A percentile compares a stretch with the other conserved stretches of the same genome.
phyloP scores from a whole-genome alignment of 2,113 vertebrate species.

The Macheiramphus alcinus region DNA sequence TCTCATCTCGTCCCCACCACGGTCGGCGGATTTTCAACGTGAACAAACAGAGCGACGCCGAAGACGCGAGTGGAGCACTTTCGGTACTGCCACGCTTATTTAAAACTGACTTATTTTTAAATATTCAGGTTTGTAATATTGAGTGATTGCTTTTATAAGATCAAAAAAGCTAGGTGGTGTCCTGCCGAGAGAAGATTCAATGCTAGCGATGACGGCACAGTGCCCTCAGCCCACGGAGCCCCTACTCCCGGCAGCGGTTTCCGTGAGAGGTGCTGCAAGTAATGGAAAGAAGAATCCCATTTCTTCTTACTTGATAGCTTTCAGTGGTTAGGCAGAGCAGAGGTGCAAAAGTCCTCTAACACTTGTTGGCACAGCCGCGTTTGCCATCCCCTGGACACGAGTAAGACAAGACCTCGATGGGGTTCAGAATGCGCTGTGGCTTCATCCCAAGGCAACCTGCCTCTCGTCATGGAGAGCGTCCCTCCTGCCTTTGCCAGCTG shows the following conservation, averaged over 20 bases:
- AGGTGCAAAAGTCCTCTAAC: background rate
- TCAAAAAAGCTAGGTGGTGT: background rate
- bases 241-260: background rate
- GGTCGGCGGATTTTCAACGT: background rate
- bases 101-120: background rate
- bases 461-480: background rate
- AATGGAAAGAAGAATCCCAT: background rate
- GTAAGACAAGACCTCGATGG: background rate
- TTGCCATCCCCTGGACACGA: background rate
- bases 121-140: background rate
- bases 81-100: background rate
- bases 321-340: background rate
- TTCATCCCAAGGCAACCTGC: background rate
- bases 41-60: background rate
- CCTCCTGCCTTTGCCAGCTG: conserved; percentile 1
- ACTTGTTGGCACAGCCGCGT: background rate
- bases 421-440: background rate
- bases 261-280: background rate
- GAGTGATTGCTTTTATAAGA: background rate
- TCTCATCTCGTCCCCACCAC: background rate
- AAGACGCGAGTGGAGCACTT: background rate
- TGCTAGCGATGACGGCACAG: fast-evolving
- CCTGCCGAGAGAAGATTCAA: background rate
- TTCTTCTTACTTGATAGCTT: background rate
- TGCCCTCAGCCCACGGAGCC: background rate